Evolutionary conservation across 1,140 invertebrate genomes (phyloP).

Genomic region (Vanessa tameamea): DNA sequence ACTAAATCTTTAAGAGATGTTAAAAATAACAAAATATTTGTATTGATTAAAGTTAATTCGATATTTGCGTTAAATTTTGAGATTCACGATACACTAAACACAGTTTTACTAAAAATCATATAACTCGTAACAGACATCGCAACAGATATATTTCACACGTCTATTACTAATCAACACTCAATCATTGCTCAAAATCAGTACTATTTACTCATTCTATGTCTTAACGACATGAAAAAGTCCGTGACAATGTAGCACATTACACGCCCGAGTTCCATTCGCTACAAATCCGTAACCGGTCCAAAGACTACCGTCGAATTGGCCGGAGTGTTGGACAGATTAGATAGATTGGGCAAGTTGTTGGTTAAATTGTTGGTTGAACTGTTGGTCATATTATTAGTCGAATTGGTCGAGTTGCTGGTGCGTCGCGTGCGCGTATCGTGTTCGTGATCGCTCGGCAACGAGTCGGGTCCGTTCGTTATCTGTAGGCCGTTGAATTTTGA

Average conservation of each 20-base stretch:
- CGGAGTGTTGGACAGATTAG: conserved; percentile 20
- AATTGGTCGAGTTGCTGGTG: conserved; percentile 64
- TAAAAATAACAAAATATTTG: no score
- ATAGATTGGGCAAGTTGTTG: conserved; percentile 23
- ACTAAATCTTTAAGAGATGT: no score
- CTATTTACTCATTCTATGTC: conserved; percentile 26
- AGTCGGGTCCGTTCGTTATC: conserved; percentile 63
- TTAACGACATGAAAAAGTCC: conserved; percentile 56
- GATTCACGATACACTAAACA: not conserved
- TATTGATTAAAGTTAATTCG: not conserved
- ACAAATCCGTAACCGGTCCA: conserved; percentile 79
- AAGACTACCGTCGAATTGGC: conserved; percentile 62
- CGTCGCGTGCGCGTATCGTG: conserved; percentile 57
- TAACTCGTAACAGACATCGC: not conserved
- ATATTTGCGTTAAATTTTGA: not conserved
- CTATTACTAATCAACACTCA: not conserved
- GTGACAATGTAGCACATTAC: conserved; percentile 44
- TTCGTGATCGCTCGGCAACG: conserved; percentile 67
- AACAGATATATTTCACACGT: not conserved
- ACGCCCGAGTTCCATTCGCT: conserved; percentile 60
- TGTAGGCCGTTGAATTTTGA: conserved; percentile 73
- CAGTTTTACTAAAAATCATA: conserved; percentile 3
- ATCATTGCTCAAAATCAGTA: conserved; percentile 26
- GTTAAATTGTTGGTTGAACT: conserved; percentile 33
- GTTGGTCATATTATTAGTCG: conserved; percentile 53